A percentile compares a stretch with the other conserved stretches of the same genome.
Conservation (phyloP, 2,888 invertebrate genomes). For the Drosophila macrospina region DNA sequence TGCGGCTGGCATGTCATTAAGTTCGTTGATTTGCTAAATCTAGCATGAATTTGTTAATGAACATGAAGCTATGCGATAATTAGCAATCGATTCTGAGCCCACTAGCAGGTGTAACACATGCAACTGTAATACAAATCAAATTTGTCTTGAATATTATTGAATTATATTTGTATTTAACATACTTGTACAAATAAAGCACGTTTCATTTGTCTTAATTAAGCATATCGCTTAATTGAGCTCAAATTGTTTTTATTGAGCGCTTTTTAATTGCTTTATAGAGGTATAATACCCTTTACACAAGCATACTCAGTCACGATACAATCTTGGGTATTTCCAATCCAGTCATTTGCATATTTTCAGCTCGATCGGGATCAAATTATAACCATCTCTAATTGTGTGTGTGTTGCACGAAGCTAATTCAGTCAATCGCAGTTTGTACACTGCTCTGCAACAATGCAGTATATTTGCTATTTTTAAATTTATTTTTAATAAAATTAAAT, state of each 20-base stretch:
- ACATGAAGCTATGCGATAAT: conserved; percentile 28
- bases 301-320: conserved; percentile 14
- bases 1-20: conserved; percentile 35
- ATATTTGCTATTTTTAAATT: no score
- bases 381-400: not conserved
- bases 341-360: conserved; percentile 1
- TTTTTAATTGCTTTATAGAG: conserved; percentile 23
- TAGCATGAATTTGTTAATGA: conserved; percentile 23
- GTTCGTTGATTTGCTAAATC: conserved; percentile 35
- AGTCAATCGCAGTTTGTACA: no score
- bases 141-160: conserved; percentile 4
- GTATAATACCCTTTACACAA: conserved; percentile 9
- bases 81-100: conserved; percentile 15
- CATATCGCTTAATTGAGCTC: conserved; percentile 14
- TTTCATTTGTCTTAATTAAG: conserved; percentile 22
- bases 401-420: no score
- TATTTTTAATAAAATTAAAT: no score
- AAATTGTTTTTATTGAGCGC: conserved; percentile 8
- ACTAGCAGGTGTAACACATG: not conserved
- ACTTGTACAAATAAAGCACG: conserved; percentile 22
- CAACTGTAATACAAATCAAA: conserved; percentile 12
- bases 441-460: no score
- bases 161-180: conserved; percentile 24
- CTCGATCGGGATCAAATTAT: not conserved
- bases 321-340: conserved; percentile 7